Evolutionary conservation across 2,113 vertebrate genomes (phyloP), one percentile per base, ranked within the genome.

Genomic region (Pollachius pollachius): DNA sequence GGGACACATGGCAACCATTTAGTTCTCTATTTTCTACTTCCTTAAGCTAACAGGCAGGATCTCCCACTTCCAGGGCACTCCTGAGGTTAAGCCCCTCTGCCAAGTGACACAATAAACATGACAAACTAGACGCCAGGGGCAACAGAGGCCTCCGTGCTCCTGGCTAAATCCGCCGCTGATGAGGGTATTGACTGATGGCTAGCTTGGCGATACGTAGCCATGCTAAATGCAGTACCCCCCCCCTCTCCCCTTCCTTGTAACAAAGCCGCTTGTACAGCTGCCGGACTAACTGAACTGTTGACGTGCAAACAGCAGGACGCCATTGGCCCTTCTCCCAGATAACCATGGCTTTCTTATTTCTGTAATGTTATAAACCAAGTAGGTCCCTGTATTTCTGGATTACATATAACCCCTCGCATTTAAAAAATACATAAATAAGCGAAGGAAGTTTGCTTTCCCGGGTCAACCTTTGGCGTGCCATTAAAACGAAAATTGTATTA

Each of bases 1-100:
- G 64, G 90, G 89, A 89, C 92, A 94, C 94, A 94, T 94, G 93
- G 92, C 87, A 92, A 88, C 89, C 94, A 94, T 95, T 90, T 94
- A 92, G 64, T 74, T 80, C 69, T 82, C 86, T 91, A 93, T 93
- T 92, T 90, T 91, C 82, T 89, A 88, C 84, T 90, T 92, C 88
- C 89, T 89, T 84, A 93, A 89, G 86, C 88, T 86, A 90, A 92
- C 92, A 89, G 78, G 82, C 80, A 84, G 85, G 87, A 88, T 89
- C 84, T 87, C 84, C 82, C 86, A 86, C 87, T 90, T 89, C 85
- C 88, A 90, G 88, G 87, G 85, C 79, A 81, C 88, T 87, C 83
- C 81, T 83, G 88, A 85, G 89, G 89, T 93, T 92, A 91, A 91
- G 73, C 71, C 80, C 69, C 71, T 83, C 79, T 87, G 78, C 84